Conservation (phyloP, 2,888 invertebrate species). For the Agonopterix alstromeriana region DNA sequence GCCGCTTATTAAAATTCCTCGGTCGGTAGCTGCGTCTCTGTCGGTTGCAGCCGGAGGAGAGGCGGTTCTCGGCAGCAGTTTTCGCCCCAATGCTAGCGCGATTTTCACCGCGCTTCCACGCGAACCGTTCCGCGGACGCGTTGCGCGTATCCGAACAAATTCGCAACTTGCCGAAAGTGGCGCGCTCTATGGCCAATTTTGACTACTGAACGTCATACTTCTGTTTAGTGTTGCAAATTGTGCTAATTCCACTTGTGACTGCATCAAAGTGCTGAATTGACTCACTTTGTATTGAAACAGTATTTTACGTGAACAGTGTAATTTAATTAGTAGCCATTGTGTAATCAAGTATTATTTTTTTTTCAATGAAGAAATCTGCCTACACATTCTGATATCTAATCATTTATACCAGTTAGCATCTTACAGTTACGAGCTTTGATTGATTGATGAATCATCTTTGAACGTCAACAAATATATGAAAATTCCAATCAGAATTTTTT, state of each 20-base stretch:
- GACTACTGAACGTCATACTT: constrained; percentile 14
- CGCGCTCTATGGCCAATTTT: constrained; percentile 17
- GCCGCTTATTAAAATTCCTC: constrained; percentile 75
- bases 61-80: constrained; percentile 47
- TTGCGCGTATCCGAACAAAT: constrained; percentile 37
- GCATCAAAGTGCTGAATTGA: constrained; percentile 15
- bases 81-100: constrained; percentile 69
- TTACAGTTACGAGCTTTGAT: neutral
- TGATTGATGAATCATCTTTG: neutral
- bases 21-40: constrained; percentile 68
- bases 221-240: constrained; percentile 27
- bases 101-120: constrained; percentile 71
- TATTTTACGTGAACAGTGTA: constrained; percentile 29
- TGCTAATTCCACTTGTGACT: constrained; percentile 33
- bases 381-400: neutral
- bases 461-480: neutral
- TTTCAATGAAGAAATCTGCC: constrained; percentile 3
- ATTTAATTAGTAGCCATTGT: constrained; percentile 26
- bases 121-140: constrained; percentile 56
- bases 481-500: neutral
- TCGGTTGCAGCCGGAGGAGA: constrained; percentile 47
- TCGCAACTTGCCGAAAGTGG: constrained; percentile 34
- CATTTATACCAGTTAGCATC: too few species aligned
- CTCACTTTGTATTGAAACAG: constrained; percentile 22
- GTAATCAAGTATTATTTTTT: constrained; percentile 13